Base-by-base conservation (phyloP, 2,113 vertebrate species). In the Marcusenius ussheri region DNA sequence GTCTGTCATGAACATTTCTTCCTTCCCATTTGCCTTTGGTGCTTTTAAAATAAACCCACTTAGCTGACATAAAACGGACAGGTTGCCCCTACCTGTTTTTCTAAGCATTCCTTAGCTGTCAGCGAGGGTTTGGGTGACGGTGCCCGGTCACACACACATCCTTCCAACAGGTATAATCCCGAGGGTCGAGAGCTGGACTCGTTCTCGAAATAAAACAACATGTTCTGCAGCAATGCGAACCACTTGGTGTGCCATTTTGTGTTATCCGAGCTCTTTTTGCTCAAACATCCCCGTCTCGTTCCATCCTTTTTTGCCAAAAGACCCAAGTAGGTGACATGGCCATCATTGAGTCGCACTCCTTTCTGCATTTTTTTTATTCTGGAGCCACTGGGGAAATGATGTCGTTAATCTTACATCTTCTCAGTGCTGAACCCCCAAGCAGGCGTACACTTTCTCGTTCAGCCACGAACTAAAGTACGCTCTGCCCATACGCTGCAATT, bases 171-270 rank as follows among this genome's bases (percentile, higher is more conserved):
- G 97, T 99, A 99, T 91, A 99, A 96, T 93, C 97, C 98, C 24
- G 98, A 97, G 93, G 98, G 97, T 93, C 97, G 96, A 42, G 98
- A 97, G 95, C 97, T 98, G 91, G 97, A 96, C 94, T 99, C 98
- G 94, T 94, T 99, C 92, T 99, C 98, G 95, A 99, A 99, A 96
- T 98, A 99, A 96, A 99, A 99, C 89, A 99, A 96, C 97, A 99
- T 97, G 92, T 99, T 99, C 93, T 99, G 98, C 93, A 99, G 95
- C 93, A 99, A 95, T 88, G 97, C 97, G 95, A 99, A 99, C 98
- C 98, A 98, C 95, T 97, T 97, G 93, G 96, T 97, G 94, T 99
- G 98, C 98, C 98, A 99, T 97, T 98, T 98, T 93, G 97, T 97
- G 96, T 98, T 98, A 96, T 99, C 98, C n/a, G 98, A 97, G 96